Evolutionary conservation across 1,140 invertebrate genomes (phyloP), one percentile per base, ranked within the genome.

Genomic region (Drosophila asahinai): DNA sequence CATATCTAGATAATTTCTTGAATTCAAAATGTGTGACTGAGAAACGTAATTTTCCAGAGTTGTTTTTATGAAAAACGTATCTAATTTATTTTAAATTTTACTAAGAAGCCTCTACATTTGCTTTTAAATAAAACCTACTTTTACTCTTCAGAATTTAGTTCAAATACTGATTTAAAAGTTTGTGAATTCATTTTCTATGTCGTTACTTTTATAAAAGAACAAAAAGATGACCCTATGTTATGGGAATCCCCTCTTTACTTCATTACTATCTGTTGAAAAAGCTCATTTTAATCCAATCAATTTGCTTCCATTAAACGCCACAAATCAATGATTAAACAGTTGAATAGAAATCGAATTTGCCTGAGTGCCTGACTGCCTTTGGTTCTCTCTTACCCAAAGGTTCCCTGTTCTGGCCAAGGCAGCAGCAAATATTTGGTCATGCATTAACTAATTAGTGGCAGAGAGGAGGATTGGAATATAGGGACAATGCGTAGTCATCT

Each of bases 401-500:
- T 8, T 40, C 17, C 33, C 43, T 15, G 49, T 58, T 59, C 43
- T 19, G 25, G 11, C 22, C 51, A 65, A 76, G 60, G 25, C 71
- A 66, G 36, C 61, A 19, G 30, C 52, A 77, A 65, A 76, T 75
- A 86, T 80, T 87, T 83, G 81, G 65, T 65, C 84, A 81, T 87
- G 84, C 84, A 87, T 87, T 87, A 87, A 79, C 77, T 79, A 79
- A 79, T 79, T 79, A 79, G 77, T 79, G 65, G 47, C 45, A 36
- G 45, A 38, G 22, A 43, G 40, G 12, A 49, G 30, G 43, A 38
- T 47, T 30, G 65, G 40, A 47, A 45, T 2, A 33, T 51, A 47
- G 70, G 66, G 52, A 65, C 76, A 80, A 55, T 73, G 70, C 65
- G 47, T 40, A 47, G 59, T 36, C n/a, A 33, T 27, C 42, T 59